Evolutionary conservation across 2,888 invertebrate genomes (phyloP).

Genomic region (Agrotis ipsilon): DNA sequence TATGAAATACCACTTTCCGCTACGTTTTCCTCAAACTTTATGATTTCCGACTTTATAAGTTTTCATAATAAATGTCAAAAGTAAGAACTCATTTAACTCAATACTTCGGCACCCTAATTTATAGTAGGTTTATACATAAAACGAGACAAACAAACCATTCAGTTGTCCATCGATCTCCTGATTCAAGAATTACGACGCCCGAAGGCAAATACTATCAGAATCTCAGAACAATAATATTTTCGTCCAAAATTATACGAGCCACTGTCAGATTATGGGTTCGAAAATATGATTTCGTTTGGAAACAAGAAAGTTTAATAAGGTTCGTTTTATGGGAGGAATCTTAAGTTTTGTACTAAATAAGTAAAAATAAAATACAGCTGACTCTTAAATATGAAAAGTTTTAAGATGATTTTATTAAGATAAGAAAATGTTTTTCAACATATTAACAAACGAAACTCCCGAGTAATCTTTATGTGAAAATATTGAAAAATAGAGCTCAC

Average conservation of each 20-base stretch:
- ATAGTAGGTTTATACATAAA: conserved; percentile 31
- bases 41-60: background rate
- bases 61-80: conserved; percentile 1
- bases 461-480: no score
- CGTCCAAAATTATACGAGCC: background rate
- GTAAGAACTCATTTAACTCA: conserved; percentile 22
- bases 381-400: background rate
- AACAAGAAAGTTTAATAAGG: background rate
- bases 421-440: no score
- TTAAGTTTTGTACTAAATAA: no score
- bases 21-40: background rate
- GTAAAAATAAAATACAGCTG: background rate
- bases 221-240: conserved; percentile 7
- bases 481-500: no score
- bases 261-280: background rate
- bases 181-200: conserved; percentile 31
- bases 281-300: background rate
- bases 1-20: background rate
- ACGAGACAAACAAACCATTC: conserved; percentile 34
- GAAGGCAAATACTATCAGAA: conserved; percentile 36
- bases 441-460: no score
- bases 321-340: background rate
- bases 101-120: conserved; percentile 10
- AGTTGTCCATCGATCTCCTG: conserved; percentile 36
- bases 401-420: no score